Base-by-base conservation (phyloP, 2,888 invertebrate genomes). In the Nymphalis urticae region DNA sequence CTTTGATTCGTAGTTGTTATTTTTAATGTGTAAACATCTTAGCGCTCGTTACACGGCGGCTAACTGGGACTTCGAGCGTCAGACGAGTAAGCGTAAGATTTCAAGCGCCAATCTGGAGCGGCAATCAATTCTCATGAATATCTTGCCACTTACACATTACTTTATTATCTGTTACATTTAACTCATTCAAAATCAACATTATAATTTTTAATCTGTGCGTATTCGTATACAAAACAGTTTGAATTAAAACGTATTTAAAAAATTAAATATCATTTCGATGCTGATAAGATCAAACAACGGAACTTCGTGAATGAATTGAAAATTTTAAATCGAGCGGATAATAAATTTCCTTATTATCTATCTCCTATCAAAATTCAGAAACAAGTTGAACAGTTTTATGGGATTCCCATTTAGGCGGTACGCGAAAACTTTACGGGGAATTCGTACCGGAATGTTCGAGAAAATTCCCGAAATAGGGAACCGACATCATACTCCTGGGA, bases 391-490 rank as follows among this genome's bases (percentile, higher is more conserved):
- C 71, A 66, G 69, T 75, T 77, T 76, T 77, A 76, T 78, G 75
- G 75, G 73, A 77, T 79, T 74, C 76, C 80, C 74, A 80, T 82
- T 82, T 78, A 80, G 77, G 76, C 68, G 66, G 63, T 64, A 68
- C 77, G 77, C 79, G 75, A 79, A 79, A 89, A 88, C 85, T 90
- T 85, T 82, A 81, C 76, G 62, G 76, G 81, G 89, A 86, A 91
- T 90, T 88, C 82, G 88, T 84, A 82, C 82, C 73, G 86, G 87
- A 90, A 90, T 90, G 88, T 86, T 86, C 77, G 82, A 78, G 81
- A 82, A 85, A 86, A 89, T 90, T 86, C 88, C 77, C 79, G 79
- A 76, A 84, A 83, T 84, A 78, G 80, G 81, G 81, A 77, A 79
- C 78, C 78, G 79, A 77, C 80, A 81, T 84, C 82, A 79, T 75